phyloP scores from a whole-genome alignment of 1,140 invertebrate genomes.

The Diachasmimorpha longicaudata region DNA sequence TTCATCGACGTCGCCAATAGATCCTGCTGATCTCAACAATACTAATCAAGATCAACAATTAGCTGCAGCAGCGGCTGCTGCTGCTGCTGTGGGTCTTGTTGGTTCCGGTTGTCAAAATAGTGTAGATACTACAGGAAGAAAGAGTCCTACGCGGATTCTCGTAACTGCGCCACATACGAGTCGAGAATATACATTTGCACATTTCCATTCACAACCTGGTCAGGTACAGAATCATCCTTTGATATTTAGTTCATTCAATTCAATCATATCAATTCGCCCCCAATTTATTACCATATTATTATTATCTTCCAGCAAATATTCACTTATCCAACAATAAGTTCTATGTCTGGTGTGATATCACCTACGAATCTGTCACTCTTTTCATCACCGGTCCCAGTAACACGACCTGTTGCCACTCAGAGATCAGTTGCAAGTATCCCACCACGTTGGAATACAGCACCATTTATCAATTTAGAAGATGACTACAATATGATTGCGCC shows the following conservation, averaged over 20 bases:
- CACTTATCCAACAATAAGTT: constrained; percentile 83
- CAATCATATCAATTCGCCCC: background rate
- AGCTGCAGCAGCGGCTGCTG: constrained; percentile 45
- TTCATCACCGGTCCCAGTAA: constrained; percentile 78
- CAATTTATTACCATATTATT: background rate
- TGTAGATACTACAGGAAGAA: constrained; percentile 59
- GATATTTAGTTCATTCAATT: background rate
- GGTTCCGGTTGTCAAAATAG: constrained; percentile 60
- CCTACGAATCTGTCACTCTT: constrained; percentile 89
- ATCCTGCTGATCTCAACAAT: constrained; percentile 49
- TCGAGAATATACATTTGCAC: constrained; percentile 84
- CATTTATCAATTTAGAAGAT: constrained; percentile 88
- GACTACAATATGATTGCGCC: constrained; percentile 86
- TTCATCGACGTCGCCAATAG: constrained; percentile 68
- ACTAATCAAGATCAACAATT: constrained; percentile 55
- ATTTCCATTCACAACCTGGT: constrained; percentile 88
- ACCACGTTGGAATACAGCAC: constrained; percentile 83
- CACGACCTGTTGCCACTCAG: constrained; percentile 69
- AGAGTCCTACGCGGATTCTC: constrained; percentile 59
- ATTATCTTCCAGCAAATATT: constrained; percentile 74
- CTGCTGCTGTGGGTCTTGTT: constrained; percentile 56
- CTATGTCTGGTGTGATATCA: constrained; percentile 86
- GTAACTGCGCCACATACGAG: constrained; percentile 63
- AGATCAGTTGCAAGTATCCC: constrained; percentile 66
- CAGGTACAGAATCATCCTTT: constrained; percentile 67